Evolutionary conservation across 2,888 invertebrate genomes (phyloP), one percentile per base, ranked within the genome.

Genomic region (Campoplex nolae): DNA sequence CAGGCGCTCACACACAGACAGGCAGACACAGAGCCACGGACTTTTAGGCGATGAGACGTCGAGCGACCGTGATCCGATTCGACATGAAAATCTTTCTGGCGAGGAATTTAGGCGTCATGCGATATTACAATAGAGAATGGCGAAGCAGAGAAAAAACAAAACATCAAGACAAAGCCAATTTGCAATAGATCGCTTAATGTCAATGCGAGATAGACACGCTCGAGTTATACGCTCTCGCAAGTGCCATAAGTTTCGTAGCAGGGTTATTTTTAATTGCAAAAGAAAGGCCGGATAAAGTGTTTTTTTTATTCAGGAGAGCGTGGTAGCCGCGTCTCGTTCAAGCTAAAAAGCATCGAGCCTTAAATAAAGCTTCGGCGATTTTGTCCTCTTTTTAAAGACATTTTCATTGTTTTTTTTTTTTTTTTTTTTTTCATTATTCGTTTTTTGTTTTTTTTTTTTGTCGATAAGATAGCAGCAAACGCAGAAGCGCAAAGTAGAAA

Each of bases 181-280:
- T 32, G 79, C 71, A 71, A 79, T 58, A 58, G 71, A 42, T 70
- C 71, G 58, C n/a, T 68, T 3, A 42, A 56, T 48, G 45, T 78
- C 87, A 88, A 80, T 84, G 28, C 28, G 76, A 48, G 67, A 6
- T 23, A 23, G 84, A 86, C 86, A 86, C 82, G 88, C 88, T 84
- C 88, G 85, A 68, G 88, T 89, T 89, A 88, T 89, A 83, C 84
- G 45, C 67, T 51, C 77, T 80, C 74, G 81, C 82, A 82, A 80
- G 88, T 85, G 56, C 87, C 87, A 85, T 35, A 54, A 79, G 84
- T 82, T 85, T 84, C 85, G 88, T 85, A 83, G 88, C 83, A 6
- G 79, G 85, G 88, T 90, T 91, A 91, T 91, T 88, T 90, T 88
- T 90, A 89, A 91, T 90, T 84, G 88, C 80, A 51, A 51, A 62